Percentiles rank a stretch among this genome's conserved stretches.
Conservation (phyloP, 2,797 vertebrate genomes). For the Liparis tanakae region DNA sequence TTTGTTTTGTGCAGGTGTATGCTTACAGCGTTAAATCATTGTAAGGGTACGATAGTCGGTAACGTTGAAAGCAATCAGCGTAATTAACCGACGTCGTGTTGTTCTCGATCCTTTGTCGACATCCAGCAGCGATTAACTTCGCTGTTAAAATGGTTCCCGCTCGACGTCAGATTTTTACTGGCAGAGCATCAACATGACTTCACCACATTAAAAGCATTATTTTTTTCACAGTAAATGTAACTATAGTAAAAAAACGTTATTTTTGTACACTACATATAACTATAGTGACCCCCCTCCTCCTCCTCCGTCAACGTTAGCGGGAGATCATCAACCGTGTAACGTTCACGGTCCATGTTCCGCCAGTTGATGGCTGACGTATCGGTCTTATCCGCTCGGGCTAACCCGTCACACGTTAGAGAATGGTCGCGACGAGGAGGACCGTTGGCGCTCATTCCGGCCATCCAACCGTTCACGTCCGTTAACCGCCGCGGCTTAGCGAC, state of each 20-base stretch:
- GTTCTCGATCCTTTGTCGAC: background rate
- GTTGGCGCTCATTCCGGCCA: constrained; percentile 3
- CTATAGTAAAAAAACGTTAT: too few relatives aligned
- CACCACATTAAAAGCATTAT: background rate
- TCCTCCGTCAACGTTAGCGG: background rate
- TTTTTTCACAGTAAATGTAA: background rate
- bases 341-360: constrained; percentile 24
- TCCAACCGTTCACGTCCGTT: fast-evolving
- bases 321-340: background rate
- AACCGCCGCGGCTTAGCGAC: background rate
- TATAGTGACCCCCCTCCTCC: too few relatives aligned
- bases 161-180: background rate
- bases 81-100: background rate
- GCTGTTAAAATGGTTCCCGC: constrained; percentile 1
- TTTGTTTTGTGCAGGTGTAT: background rate
- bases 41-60: too few relatives aligned
- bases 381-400: constrained; percentile 26
- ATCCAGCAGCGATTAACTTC: background rate
- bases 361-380: constrained; percentile 31
- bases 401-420: constrained; percentile 66
- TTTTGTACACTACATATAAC: too few relatives aligned
- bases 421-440: constrained; percentile 62
- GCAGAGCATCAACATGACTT: background rate
- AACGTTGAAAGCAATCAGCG: background rate
- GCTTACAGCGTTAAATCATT: background rate